phyloP scores from a whole-genome alignment of 2,113 vertebrate genomes.

The Hemiprocne comata region DNA sequence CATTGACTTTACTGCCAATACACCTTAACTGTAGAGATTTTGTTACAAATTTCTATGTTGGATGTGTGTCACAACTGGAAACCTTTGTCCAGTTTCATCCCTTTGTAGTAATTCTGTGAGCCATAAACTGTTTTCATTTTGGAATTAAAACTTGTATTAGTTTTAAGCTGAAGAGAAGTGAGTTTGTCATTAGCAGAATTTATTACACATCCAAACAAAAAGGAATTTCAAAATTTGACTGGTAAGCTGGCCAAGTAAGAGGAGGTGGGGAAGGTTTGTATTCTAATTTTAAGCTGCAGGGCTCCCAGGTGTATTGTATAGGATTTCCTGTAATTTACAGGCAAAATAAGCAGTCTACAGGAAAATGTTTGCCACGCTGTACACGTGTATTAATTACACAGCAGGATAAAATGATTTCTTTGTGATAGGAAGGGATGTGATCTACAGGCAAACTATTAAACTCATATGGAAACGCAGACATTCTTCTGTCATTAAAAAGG shows the following conservation, averaged over 20 bases:
- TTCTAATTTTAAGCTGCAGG: constrained; percentile 80
- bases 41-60: constrained; percentile 65
- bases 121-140: constrained; percentile 31
- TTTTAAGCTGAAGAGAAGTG: constrained; percentile 50
- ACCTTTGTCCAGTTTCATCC: not conserved
- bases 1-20: constrained; percentile 70
- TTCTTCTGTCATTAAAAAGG: constrained; percentile 49
- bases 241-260: constrained; percentile 67
- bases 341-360: constrained; percentile 80
- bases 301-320: constrained; percentile 81
- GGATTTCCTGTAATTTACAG: constrained; percentile 82
- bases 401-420: constrained; percentile 81
- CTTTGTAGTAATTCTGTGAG: constrained; percentile 27
- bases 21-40: constrained; percentile 65
- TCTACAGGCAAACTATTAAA: constrained; percentile 72
- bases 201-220: constrained; percentile 54
- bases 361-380: constrained; percentile 75
- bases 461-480: constrained; percentile 53
- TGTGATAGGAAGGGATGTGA: constrained; percentile 73
- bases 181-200: constrained; percentile 48
- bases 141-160: constrained; percentile 64
- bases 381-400: constrained; percentile 82
- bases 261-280: constrained; percentile 72
- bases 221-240: constrained; percentile 55
- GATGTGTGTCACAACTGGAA: constrained; percentile 45